phyloP scores from a whole-genome alignment of 1,140 invertebrate genomes.

The Trigoniulus corallinus region DNA sequence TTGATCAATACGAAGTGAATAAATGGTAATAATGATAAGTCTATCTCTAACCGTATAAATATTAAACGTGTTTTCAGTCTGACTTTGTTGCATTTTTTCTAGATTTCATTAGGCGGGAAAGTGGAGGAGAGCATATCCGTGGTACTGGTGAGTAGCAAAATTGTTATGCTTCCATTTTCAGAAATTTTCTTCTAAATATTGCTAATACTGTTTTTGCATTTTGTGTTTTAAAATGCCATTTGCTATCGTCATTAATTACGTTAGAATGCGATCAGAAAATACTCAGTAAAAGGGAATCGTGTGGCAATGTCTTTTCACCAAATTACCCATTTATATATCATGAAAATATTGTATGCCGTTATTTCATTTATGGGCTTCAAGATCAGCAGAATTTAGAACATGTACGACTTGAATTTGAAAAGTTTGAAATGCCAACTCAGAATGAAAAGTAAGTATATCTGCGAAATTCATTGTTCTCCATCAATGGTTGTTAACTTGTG shows the following conservation, averaged over 20 bases:
- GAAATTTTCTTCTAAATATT: background rate
- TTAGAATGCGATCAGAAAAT: conserved; percentile 91
- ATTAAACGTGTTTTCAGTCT: background rate
- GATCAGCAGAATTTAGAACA: conserved; percentile 86
- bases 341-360: conserved; percentile 85
- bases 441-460: conserved; percentile 12
- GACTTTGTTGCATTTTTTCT: conserved; percentile 17
- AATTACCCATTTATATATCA: conserved; percentile 90
- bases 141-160: conserved; percentile 38
- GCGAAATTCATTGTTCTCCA: background rate
- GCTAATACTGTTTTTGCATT: background rate
- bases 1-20: background rate
- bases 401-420: conserved; percentile 67
- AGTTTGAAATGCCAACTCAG: conserved; percentile 68
- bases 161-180: background rate
- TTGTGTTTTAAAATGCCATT: conserved; percentile 4
- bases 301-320: conserved; percentile 79
- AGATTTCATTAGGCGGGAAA: conserved; percentile 79
- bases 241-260: conserved; percentile 1
- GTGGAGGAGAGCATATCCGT: conserved; percentile 77
- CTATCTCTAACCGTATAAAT: too few species aligned
- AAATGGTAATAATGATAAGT: too few species aligned
- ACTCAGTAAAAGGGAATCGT: conserved; percentile 77
- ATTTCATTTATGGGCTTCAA: conserved; percentile 94
- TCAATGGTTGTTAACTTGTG: background rate